These are phyloP conservation scores for Leucozona laternaria DNA, from an alignment of 2,888 invertebrate genomes.

Conservation along the genomic window DNA sequence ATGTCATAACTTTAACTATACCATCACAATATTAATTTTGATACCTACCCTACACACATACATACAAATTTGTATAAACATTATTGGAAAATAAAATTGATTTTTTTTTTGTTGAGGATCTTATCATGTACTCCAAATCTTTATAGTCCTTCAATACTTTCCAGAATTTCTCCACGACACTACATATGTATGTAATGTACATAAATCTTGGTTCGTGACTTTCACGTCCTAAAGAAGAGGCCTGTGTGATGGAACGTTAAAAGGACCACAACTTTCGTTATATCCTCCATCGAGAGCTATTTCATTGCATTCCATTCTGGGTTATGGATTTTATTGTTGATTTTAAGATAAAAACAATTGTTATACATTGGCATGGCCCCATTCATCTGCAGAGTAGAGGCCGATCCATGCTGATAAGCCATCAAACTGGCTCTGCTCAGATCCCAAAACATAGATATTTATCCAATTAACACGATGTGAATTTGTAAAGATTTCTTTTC, in stretches of 20 bases:
- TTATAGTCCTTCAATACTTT: slow-evolving; percentile 67
- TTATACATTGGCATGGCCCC: slow-evolving; percentile 37
- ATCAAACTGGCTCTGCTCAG: slow-evolving; percentile 53
- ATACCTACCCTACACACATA: too few relatives aligned
- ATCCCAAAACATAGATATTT: slow-evolving; percentile 69
- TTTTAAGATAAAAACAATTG: slow-evolving; percentile 72
- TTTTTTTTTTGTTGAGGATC: slow-evolving; percentile 11
- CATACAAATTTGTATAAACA: background rate
- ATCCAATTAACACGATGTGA: slow-evolving; percentile 74
- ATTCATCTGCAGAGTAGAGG: slow-evolving; percentile 47
- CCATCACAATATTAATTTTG: too few relatives aligned
- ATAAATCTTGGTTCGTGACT: slow-evolving; percentile 67
- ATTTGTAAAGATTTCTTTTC: slow-evolving; percentile 47
- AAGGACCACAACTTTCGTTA: slow-evolving; percentile 41
- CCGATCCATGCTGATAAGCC: slow-evolving; percentile 47
- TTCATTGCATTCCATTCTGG: slow-evolving; percentile 58
- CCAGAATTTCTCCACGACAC: slow-evolving; percentile 56
- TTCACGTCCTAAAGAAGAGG: slow-evolving; percentile 39
- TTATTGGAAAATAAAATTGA: slow-evolving; percentile 4
- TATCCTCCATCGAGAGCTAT: slow-evolving; percentile 29
- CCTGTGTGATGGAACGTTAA: background rate
- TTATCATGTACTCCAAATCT: slow-evolving; percentile 63
- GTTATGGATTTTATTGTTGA: slow-evolving; percentile 72
- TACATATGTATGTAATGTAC: background rate
- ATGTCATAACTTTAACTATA: too few relatives aligned